Conservation (phyloP, 2,113 vertebrate genomes). For the Naja naja region DNA sequence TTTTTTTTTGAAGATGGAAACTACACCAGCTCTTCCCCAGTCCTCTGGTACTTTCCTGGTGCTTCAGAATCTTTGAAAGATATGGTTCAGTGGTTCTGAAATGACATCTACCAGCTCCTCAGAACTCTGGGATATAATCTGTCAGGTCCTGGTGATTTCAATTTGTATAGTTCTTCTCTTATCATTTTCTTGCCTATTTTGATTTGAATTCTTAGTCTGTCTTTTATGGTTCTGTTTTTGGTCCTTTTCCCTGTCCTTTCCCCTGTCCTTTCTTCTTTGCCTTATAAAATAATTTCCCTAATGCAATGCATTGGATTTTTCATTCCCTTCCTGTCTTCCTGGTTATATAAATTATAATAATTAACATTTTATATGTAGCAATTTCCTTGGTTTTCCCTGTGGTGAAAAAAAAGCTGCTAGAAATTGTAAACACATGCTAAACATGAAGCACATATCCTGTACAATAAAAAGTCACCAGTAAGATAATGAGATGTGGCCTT, state of each 20-base stretch:
- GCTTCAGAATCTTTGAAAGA: not conserved
- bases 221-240: not conserved
- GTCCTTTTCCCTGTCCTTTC: not conserved
- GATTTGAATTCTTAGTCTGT: not conserved
- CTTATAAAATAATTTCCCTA: not conserved
- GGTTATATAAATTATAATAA: conserved; percentile 5
- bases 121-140: not conserved
- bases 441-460: not conserved
- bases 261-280: not conserved
- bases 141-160: not conserved
- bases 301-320: not conserved
- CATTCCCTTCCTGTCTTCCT: not conserved
- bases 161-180: not conserved
- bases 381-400: not conserved
- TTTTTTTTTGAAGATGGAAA: not conserved
- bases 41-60: not conserved
- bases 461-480: not conserved
- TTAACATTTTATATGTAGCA: not conserved
- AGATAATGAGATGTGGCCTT: not conserved
- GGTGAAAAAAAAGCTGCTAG: not conserved
- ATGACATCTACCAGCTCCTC: not conserved
- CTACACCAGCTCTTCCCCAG: not conserved
- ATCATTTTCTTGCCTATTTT: not conserved
- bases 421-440: conserved; percentile 6
- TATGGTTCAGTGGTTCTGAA: not conserved